Evolutionary conservation across 2,888 invertebrate genomes (phyloP).

Genomic region (Anarsia innoxiella): DNA sequence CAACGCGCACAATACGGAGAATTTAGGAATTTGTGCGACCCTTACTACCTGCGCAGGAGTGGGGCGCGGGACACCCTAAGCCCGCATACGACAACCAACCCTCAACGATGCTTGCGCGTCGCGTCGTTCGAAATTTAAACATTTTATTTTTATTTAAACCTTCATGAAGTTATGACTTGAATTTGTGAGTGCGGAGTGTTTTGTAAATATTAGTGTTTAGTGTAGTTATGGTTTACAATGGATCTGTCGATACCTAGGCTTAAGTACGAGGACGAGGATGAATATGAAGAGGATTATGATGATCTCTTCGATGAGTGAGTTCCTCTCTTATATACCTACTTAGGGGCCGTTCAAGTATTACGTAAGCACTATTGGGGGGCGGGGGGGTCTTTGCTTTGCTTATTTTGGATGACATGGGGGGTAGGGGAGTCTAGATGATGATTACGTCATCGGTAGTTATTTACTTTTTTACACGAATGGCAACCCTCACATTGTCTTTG

Average conservation of each 20-base stretch:
- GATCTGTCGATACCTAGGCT: constrained; percentile 58
- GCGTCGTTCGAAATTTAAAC: constrained; percentile 1
- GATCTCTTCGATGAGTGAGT: constrained; percentile 12
- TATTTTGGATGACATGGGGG: too few relatives aligned
- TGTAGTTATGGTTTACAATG: constrained; percentile 38
- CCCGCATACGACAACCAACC: constrained; percentile 9
- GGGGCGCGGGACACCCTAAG: constrained; percentile 23
- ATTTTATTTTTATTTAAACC: neutral
- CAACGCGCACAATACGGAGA: constrained; percentile 43
- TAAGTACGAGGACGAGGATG: constrained; percentile 49
- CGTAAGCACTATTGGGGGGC: too few relatives aligned
- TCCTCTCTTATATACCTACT: neutral
- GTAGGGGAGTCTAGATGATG: too few relatives aligned
- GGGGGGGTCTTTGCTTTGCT: too few relatives aligned
- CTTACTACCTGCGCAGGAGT: constrained; percentile 2
- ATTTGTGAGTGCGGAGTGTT: constrained; percentile 27
- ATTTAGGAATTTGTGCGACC: constrained; percentile 41
- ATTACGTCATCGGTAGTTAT: too few relatives aligned
- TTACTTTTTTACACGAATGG: too few relatives aligned
- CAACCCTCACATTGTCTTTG: too few relatives aligned
- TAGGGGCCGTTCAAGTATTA: too few relatives aligned
- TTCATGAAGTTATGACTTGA: neutral
- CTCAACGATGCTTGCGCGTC: constrained; percentile 7
- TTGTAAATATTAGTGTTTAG: constrained; percentile 22
- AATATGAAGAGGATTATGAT: constrained; percentile 32